These are phyloP conservation scores for Myopa testacea DNA, from an alignment of 2,888 invertebrate genomes.

Conservation along the genomic window DNA sequence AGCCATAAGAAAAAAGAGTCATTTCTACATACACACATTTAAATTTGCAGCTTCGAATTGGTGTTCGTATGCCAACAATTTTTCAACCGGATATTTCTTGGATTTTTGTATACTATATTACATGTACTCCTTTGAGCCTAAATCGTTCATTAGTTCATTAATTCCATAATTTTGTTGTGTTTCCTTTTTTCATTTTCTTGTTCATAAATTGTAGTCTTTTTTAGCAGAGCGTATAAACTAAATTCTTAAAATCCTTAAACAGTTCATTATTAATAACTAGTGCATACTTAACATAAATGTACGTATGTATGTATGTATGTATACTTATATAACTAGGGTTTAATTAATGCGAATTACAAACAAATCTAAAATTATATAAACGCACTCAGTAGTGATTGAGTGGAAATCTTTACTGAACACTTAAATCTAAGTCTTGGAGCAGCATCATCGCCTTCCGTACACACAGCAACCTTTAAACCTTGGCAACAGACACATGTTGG, in stretches of 20 bases:
- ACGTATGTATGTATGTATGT: background rate
- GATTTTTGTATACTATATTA: too few relatives aligned
- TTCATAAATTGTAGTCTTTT: constrained; percentile 40
- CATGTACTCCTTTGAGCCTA: constrained; percentile 1
- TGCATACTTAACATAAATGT: constrained; percentile 8
- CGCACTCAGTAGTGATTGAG: background rate
- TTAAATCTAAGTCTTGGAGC: constrained; percentile 7
- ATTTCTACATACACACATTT: background rate
- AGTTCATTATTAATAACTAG: constrained; percentile 11
- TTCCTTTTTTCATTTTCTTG: constrained; percentile 2
- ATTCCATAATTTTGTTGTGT: background rate
- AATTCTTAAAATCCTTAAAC: constrained; percentile 27
- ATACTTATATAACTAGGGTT: constrained; percentile 5
- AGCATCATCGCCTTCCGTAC: background rate
- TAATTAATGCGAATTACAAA: background rate
- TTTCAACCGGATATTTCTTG: too few relatives aligned
- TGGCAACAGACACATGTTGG: too few relatives aligned
- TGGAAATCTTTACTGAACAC: background rate
- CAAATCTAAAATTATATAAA: background rate
- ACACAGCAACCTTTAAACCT: background rate
- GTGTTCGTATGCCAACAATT: too few relatives aligned
- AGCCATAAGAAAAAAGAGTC: too few relatives aligned
- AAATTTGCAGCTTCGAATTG: background rate
- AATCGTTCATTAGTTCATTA: background rate
- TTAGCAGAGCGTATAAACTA: constrained; percentile 38